These are phyloP conservation scores for Barbus barbus DNA, from an alignment of 2,113 vertebrate species.

Conservation along the genomic window DNA sequence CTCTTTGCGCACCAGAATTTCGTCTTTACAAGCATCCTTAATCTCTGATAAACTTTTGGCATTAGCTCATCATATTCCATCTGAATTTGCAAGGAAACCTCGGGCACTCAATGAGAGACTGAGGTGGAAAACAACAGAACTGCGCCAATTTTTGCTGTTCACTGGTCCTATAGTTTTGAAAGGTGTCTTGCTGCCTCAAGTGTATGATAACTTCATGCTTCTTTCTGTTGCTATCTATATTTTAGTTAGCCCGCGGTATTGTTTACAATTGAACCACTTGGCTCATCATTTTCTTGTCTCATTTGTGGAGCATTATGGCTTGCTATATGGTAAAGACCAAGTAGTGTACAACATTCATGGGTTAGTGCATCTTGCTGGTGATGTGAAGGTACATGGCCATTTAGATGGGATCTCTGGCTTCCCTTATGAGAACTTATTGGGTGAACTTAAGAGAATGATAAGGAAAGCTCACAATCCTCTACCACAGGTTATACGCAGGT, in stretches of 20 bases:
- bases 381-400: slow-evolving; percentile 22
- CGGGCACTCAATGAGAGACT: neutral
- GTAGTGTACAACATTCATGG: slow-evolving; percentile 13
- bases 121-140: neutral
- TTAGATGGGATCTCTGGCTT: neutral
- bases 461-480: slow-evolving; percentile 13
- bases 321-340: slow-evolving; percentile 18
- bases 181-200: slow-evolving; percentile 17
- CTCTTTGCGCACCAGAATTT: too few relatives aligned
- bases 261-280: neutral
- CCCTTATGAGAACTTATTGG: slow-evolving; percentile 18
- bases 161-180: slow-evolving; percentile 16
- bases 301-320: slow-evolving; percentile 17
- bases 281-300: slow-evolving; percentile 14
- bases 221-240: neutral
- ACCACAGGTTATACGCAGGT: slow-evolving; percentile 16
- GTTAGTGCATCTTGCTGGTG: slow-evolving; percentile 7
- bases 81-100: slow-evolving; percentile 11
- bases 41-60: slow-evolving; percentile 2
- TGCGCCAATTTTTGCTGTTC: slow-evolving; percentile 6
- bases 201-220: neutral
- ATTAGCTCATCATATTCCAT: slow-evolving; percentile 11
- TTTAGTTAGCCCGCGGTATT: slow-evolving; percentile 7
- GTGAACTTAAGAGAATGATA: slow-evolving; percentile 11
- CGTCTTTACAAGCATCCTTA: slow-evolving; percentile 1